Evolutionary conservation across 2,888 invertebrate species (phyloP), one percentile per base, ranked within the genome.

Genomic region (Catocala sponsa): DNA sequence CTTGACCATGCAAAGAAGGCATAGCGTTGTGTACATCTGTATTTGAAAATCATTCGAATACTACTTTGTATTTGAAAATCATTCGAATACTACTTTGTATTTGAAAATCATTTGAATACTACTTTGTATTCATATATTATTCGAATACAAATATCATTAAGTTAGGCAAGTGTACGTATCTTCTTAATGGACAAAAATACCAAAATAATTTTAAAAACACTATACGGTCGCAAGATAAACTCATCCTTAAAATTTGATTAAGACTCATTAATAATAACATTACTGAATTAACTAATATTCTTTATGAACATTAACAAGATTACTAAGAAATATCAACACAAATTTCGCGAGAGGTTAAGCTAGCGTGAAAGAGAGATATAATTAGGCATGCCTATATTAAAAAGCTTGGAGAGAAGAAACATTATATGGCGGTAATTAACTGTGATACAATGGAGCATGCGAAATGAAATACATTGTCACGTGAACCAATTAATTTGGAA

Each of bases 391-490:
- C 65, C 65, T 70, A 65, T 73, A 77, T 76, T 80, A 74, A 68
- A 78, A 82, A 76, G 72, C 74, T 73, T 73, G 58, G 72, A 72
- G 76, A 68, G 62, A 74, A 82, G 82, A 78, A 81, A 81, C 77
- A 79, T 77, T 79, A 76, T 79, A 83, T 82, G 80, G 73, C 81
- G 73, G 79, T 83, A 84, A 87, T 87, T 87, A 86, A 81, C 77
- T 75, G 80, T 78, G 81, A 81, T 79, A 82, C 76, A 76, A 78
- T 72, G 72, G 64, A 71, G 68, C 69, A 72, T 79, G 57, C 76
- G 70, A 82, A 84, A 82, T 85, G 68, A 82, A 82, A 79, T 82
- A 80, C 76, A 82, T 74, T 77, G 77, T 80, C 67, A 72, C 74
- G 55, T 70, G 70, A 60, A 81, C 72, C 56, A 72, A 68, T 80